A percentile compares a stretch with the other conserved stretches of the same genome.
phyloP scores from a whole-genome alignment of 1,140 invertebrate species.

The Leptestheria dahalacensis region DNA sequence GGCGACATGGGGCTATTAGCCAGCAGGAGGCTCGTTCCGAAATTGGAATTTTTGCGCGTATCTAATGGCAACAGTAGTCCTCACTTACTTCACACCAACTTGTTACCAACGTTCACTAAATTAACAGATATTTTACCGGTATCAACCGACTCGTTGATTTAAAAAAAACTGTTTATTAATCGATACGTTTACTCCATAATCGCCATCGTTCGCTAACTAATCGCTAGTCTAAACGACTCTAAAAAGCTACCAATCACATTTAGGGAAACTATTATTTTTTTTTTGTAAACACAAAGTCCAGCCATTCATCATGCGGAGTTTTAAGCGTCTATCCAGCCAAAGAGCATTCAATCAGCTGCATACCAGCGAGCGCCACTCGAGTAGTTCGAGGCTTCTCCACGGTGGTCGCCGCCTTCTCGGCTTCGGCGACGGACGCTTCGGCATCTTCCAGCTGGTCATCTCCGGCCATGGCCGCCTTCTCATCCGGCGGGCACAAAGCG shows the following conservation, averaged over 20 bases:
- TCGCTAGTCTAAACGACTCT: no score
- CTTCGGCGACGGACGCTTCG: conserved; percentile 17
- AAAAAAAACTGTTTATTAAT: background rate
- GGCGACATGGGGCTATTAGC: conserved; percentile 93
- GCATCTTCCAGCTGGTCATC: conserved; percentile 27
- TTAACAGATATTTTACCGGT: background rate
- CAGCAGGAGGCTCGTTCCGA: conserved; percentile 80
- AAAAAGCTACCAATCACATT: no score
- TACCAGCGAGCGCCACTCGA: conserved; percentile 57
- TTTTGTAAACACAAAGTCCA: no score
- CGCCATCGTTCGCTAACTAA: no score
- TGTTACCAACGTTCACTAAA: background rate
- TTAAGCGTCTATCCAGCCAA: no score
- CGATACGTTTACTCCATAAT: background rate
- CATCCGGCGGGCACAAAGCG: conserved; percentile 15
- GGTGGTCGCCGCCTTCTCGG: conserved; percentile 29
- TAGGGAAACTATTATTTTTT: no score
- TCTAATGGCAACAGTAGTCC: background rate
- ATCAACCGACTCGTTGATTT: background rate
- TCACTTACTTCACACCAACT: background rate
- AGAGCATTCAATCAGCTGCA: conserved; percentile 14
- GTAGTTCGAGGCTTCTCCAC: conserved; percentile 17
- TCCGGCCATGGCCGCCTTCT: conserved; percentile 8
- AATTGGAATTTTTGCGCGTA: conserved; percentile 39
- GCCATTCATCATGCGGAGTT: no score